Evolutionary conservation across 2,797 vertebrate genomes (phyloP).

Genomic region (Oreonectes daqikongensis): DNA sequence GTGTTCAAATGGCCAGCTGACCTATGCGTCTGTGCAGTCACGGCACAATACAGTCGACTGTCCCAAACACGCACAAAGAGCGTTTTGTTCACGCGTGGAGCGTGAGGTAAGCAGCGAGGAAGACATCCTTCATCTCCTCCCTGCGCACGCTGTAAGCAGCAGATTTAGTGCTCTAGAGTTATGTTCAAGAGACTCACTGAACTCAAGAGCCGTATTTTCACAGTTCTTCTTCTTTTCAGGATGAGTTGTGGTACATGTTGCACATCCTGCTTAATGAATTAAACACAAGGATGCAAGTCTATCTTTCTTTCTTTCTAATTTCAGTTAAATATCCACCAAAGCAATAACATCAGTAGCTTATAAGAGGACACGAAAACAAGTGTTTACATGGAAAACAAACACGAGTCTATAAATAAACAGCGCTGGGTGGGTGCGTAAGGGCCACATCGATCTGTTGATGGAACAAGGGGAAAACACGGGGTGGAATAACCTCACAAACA

Average conservation of each 20-base stretch:
- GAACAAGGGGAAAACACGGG: slow-evolving; percentile 25
- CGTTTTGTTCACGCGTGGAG: slow-evolving; percentile 43
- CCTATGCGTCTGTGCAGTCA: slow-evolving; percentile 30
- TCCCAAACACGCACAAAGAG: slow-evolving; percentile 52
- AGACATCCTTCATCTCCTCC: slow-evolving; percentile 36
- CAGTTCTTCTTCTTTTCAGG: slow-evolving; percentile 14
- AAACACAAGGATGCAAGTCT: background rate
- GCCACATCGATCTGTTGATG: slow-evolving; percentile 41
- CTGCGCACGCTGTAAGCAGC: background rate
- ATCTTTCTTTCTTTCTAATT: background rate
- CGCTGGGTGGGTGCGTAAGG: background rate
- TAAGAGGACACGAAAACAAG: slow-evolving; percentile 52
- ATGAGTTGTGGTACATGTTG: slow-evolving; percentile 12
- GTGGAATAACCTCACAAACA: slow-evolving; percentile 53
- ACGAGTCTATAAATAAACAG: slow-evolving; percentile 50
- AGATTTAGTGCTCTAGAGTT: slow-evolving; percentile 27
- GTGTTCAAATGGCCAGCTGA: slow-evolving; percentile 56
- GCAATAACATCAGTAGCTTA: slow-evolving; percentile 51
- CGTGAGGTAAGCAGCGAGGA: slow-evolving; percentile 47
- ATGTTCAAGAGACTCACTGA: slow-evolving; percentile 21
- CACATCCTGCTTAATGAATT: slow-evolving; percentile 33
- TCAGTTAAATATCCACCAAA: background rate
- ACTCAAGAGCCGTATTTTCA: slow-evolving; percentile 12
- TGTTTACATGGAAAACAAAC: slow-evolving; percentile 55
- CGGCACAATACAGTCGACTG: slow-evolving; percentile 51